Evolutionary conservation across 2,113 vertebrate species (phyloP), one percentile per base, ranked within the genome.

Genomic region (Spermophilus dauricus): DNA sequence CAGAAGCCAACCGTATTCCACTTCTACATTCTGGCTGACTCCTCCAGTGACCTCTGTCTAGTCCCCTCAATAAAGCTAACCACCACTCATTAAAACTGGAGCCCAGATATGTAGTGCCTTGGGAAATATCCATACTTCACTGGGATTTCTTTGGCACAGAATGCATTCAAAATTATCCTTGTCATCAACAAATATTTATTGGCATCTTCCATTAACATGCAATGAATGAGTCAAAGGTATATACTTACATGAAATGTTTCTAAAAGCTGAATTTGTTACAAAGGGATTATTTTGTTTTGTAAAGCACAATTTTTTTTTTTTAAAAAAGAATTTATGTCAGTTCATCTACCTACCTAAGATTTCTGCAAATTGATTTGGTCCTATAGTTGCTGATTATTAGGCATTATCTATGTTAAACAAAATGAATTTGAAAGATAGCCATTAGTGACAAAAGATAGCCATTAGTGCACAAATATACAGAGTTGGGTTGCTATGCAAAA

Each of bases 11-110:
- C 97, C 81, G 94, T 85, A 89, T 96, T 97, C 96, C 87, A 96
- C 95, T 96, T 96, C 92, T 65, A 76, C 85, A 95, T 96, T 82
- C 85, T 97, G 92, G 90, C 95, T 88, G 94, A 87, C 96, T 97
- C 90, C 81, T 89, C 12, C 8, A 39, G 67, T 83, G 77, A 95
- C 96, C 98, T 97, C 81, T 77, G 86, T 94, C 95, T 93, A n/a
- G 89, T 97, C 67, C 92, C 63, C 63, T 94, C 96, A 96, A 82
- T 96, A 95, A 95, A 97, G 75, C 80, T 80, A 91, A 92, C 65
- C 77, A 53, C 42, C 92, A 92, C 89, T 97, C 87, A 77, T 94
- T 92, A 94, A 97, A 96, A 96, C 53, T 72, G 65, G 86, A 96
- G 63, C 81, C 20, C 87, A 95, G 91, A 77, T 86, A 69, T 4